Evolutionary conservation across 2,113 vertebrate species (phyloP).

Genomic region (Jaculus jaculus): DNA sequence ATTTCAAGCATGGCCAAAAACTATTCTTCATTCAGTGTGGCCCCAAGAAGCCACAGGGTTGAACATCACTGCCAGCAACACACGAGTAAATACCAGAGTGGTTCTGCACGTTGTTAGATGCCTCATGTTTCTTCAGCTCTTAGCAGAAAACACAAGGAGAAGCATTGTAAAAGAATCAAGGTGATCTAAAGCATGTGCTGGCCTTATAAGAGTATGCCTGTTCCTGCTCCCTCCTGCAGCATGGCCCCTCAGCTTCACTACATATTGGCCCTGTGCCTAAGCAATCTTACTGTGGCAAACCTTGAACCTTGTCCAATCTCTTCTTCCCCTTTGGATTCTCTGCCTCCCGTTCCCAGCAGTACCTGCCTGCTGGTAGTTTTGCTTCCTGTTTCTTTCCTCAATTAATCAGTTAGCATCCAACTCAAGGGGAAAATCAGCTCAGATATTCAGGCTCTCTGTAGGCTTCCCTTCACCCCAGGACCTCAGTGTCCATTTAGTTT

Average conservation of each 20-base stretch:
- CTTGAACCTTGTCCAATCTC: neutral
- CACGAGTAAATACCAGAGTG: neutral
- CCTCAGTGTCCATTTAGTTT: neutral
- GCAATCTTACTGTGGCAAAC: neutral
- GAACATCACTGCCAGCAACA: neutral
- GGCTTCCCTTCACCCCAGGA: neutral
- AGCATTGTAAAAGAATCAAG: neutral
- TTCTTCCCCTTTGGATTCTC: neutral
- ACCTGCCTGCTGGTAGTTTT: neutral
- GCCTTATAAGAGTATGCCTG: neutral
- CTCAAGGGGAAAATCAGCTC: neutral
- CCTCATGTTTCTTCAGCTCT: neutral
- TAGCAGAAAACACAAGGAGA: neutral
- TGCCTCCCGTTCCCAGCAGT: neutral
- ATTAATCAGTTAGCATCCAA: neutral
- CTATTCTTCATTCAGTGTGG: too few relatives aligned
- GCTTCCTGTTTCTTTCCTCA: neutral
- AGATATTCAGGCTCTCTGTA: neutral
- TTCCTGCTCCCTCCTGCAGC: neutral
- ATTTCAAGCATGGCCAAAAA: too few relatives aligned
- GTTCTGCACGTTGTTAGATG: neutral
- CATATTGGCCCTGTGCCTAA: neutral
- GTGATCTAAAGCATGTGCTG: neutral
- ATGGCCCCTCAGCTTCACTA: neutral
- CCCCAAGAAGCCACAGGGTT: too few relatives aligned